Evolutionary conservation across 2,113 vertebrate genomes (phyloP), one percentile per base, ranked within the genome.

Genomic region (Cyanistes caeruleus): DNA sequence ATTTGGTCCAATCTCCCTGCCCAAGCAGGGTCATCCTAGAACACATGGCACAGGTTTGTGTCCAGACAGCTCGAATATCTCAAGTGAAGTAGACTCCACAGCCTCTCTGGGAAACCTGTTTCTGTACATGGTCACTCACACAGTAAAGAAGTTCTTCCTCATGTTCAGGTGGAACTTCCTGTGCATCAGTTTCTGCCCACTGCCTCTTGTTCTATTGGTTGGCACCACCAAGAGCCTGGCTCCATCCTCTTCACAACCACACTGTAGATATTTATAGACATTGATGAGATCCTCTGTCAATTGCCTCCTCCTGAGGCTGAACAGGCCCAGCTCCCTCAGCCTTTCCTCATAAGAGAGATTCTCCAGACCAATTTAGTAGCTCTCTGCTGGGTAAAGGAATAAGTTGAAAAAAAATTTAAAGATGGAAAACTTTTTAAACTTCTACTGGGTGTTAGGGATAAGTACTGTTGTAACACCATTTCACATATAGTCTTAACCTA

Each of bases 281-380:
- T 4, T 41, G 35, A 55, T 33, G 35, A 69, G 15, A 5, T 7
- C 17, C 30, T 12, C 28, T 31, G 43, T 46, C 30, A 68, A 7
- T 22, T 0, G 0, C 19, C 46, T 75, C 39, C 48, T 75, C n/a
- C 48, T 1, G 0, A 83, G n/a, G 41, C 12, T 15, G 9, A 90
- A 83, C 21, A 69, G 41, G 15, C 12, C 30, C 55, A 76, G 63
- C 18, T 55, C 18, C 15, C 41, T 43, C 70, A 63, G 41, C 22
- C 55, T 43, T 33, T 69, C 15, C 7, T 33, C 15, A 0, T 13
- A 62, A 18, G 14, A 69, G 15, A 55, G 58, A 56, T 31, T 48
- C 24, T 63, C 30, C 49, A 63, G 30, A 56, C 8, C 48, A 69
- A 10, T 23, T 84, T 41, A 16, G 41, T 16, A 69, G 35, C 12